Evolutionary conservation across 2,888 invertebrate species (phyloP), one percentile per base, ranked within the genome.

Genomic region (Dryobota labecula): DNA sequence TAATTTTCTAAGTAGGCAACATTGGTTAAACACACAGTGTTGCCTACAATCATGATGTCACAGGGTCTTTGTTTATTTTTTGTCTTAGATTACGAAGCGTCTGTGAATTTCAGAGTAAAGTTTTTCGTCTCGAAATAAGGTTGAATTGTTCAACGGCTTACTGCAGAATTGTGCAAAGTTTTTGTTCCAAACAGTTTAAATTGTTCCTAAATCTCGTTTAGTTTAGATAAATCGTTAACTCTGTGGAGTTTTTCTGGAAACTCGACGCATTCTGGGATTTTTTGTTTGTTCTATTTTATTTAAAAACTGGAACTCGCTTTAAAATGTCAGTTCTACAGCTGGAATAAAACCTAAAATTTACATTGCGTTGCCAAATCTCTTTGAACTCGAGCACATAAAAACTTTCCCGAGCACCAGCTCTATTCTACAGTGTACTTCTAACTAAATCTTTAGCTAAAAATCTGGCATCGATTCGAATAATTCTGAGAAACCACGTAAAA

Each of bases 141-240:
- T 41, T 54, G 47, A 73, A 73, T 65, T 72, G 69, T 70, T 76
- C 27, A 58, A 53, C 56, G 56, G 60, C 66, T 78, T 70, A 51
- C 61, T 56, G 45, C 41, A 15, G 64, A 68, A 83, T 24, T 58
- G 66, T 57, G 18, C 9, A 47, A 82, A 76, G 67, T 80, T 80
- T 83, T 83, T 74, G 70, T 67, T 61, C 38, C 49, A 67, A 70
- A 73, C 56, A 67, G 66, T 85, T 80, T 54, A 85, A 80, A 83
- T 69, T 80, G 71, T 69, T 67, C 73, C 61, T 69, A 65, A 85
- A 77, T 77, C 67, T 78, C 54, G 61, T 75, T 84, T 69, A 74
- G 63, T 77, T 80, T 41, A 73, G 67, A 70, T 79, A 80, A 75
- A 84, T 77, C 57, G 68, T 77, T 68, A 78, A 70, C 63, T 64